Evolutionary conservation across 2,113 vertebrate genomes (phyloP).

Genomic region (Macquaria australasica): DNA sequence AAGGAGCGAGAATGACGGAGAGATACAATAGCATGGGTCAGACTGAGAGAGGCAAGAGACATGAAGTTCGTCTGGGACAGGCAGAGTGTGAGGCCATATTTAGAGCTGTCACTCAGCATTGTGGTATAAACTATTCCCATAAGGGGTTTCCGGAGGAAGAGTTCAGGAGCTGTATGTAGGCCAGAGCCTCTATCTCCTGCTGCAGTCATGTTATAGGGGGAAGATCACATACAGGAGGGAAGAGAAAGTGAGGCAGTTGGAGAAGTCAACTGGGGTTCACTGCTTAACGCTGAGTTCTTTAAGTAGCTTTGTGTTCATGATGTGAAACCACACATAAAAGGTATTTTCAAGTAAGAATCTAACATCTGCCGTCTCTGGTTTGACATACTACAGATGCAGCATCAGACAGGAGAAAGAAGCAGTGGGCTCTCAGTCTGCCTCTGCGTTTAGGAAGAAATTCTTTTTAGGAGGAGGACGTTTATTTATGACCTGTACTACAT

Average conservation of each 20-base stretch:
- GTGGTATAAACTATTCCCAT: slow-evolving; percentile 27
- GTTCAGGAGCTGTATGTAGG: slow-evolving; percentile 63
- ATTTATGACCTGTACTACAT: slow-evolving; percentile 2
- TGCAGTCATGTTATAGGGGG: slow-evolving; percentile 16
- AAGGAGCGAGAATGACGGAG: not conserved
- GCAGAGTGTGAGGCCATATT: slow-evolving; percentile 39
- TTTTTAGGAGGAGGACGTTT: not conserved
- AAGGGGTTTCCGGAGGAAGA: slow-evolving; percentile 51
- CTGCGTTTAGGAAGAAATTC: not conserved
- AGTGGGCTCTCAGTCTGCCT: not conserved
- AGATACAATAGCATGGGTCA: not conserved
- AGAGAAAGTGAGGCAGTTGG: not conserved
- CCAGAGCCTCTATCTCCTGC: slow-evolving; percentile 45
- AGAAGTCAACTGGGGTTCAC: slow-evolving; percentile 7
- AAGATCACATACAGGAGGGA: slow-evolving; percentile 13
- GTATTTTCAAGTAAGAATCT: not conserved
- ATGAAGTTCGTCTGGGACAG: not conserved
- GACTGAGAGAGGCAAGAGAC: not conserved
- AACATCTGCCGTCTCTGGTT: not conserved
- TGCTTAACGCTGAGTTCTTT: not conserved
- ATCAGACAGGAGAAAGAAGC: not conserved
- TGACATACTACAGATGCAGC: not conserved
- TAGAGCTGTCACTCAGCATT: slow-evolving; percentile 59
- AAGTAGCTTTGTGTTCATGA: not conserved
- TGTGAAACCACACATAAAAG: not conserved